Evolutionary conservation across 1,140 invertebrate species (phyloP), one percentile per base, ranked within the genome.

Genomic region (Papilio helenus): DNA sequence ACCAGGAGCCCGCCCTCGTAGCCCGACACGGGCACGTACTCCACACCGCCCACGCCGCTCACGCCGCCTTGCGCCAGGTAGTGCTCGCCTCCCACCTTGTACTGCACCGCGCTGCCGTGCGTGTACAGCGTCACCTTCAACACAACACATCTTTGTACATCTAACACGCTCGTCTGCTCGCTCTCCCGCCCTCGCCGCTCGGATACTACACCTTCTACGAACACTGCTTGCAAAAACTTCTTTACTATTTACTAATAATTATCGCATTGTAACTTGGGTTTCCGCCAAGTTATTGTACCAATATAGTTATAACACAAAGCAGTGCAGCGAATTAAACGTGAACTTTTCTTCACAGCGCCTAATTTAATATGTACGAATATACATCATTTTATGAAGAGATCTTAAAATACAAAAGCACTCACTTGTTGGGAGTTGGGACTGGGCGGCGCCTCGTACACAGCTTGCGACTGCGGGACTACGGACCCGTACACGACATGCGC

Each of bases 101-200:
- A 95, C 82, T 95, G 94, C 39, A 94, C 91, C 5, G 94, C 80
- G n/a, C 89, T 93, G 14, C 94, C 90, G 81, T 94, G 90, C 10
- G 94, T 94, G 82, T 96, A 96, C 14, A 96, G 83, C 20, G 95
- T 95, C 81, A 96, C 94, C 89, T 96, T 91, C 18, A 18, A 51
- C 26, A 29, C 23, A 29, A 29, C 1, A n/a, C 61, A 65, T 12
- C 10, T 1, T 65, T 34, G 9, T 61, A 61, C 51, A 55, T 9
- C 18, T 49, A 14, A 55, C 51, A 18, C 51, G 51, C 46, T 49
- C 16, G 14, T n/a, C n/a, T n/a, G n/a, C n/a, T n/a, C n/a, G n/a
- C n/a, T n/a, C n/a, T n/a, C n/a, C n/a, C n/a, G n/a, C n/a, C 46
- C 12, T 16, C 34, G 34, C 34, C 34, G 34, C 29, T 14, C 44